phyloP scores from a whole-genome alignment of 1,140 invertebrate genomes.

The Scylla paramamosain region DNA sequence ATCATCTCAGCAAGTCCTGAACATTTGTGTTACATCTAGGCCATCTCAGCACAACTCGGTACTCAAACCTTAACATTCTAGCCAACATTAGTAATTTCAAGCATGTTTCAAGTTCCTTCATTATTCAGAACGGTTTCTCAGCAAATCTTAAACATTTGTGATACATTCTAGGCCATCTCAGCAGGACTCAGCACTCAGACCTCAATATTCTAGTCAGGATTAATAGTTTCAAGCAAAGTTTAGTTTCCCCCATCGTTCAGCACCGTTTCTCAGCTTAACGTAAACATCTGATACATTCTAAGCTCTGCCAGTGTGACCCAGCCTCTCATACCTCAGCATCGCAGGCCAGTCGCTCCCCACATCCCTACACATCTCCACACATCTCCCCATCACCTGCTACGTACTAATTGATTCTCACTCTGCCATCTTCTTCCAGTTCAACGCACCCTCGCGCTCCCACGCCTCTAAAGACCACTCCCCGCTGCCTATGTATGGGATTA shows the following conservation, averaged over 20 bases:
- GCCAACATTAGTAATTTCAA: neutral
- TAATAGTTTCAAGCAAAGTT: too few relatives aligned
- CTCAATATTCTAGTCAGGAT: neutral
- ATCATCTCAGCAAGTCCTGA: too few relatives aligned
- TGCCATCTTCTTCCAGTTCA: neutral
- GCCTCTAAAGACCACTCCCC: neutral
- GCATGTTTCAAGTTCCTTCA: neutral
- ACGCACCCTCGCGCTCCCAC: neutral
- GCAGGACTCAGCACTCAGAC: neutral
- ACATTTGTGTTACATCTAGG: neutral
- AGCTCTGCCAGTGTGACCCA: too few relatives aligned
- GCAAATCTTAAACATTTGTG: neutral
- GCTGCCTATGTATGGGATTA: neutral
- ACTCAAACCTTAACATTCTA: neutral
- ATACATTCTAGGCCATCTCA: neutral
- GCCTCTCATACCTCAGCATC: too few relatives aligned
- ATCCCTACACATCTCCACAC: neutral
- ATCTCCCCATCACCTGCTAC: neutral
- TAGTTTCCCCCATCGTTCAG: too few relatives aligned
- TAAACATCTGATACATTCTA: too few relatives aligned
- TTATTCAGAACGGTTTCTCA: neutral
- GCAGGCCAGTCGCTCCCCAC: too few relatives aligned
- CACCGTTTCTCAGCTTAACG: too few relatives aligned
- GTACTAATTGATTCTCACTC: constrained; percentile 51
- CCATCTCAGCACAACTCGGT: neutral